Conservation (phyloP, 2,888 invertebrate genomes). For the Epistrophe eligans region DNA sequence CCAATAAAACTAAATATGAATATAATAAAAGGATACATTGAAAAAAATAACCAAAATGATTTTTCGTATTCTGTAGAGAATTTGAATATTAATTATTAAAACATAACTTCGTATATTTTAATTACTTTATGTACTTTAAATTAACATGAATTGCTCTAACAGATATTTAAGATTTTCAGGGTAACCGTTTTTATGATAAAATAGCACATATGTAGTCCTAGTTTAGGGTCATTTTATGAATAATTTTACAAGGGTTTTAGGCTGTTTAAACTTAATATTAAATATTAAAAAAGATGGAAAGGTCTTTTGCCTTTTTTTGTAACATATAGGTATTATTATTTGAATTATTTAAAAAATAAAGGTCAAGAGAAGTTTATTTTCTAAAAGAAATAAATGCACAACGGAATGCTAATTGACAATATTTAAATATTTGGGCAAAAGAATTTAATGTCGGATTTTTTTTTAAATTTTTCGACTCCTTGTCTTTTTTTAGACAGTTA, state of each 20-base stretch:
- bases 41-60: background rate
- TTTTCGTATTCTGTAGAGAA: background rate
- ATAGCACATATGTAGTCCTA: background rate
- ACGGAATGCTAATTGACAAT: no score
- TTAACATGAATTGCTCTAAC: background rate
- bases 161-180: background rate
- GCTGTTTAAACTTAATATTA: background rate
- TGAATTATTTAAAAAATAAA: background rate
- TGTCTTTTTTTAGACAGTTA: no score
- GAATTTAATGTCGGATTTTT: no score
- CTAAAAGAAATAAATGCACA: no score
- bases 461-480: no score
- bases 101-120: no score
- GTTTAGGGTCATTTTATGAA: background rate
- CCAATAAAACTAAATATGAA: background rate
- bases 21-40: background rate
- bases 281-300: background rate
- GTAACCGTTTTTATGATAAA: background rate
- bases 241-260: background rate
- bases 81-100: no score
- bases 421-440: no score
- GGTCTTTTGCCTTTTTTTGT: background rate
- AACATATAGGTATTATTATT: no score
- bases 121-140: background rate
- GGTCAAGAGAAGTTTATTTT: background rate